Evolutionary conservation across 2,888 invertebrate species (phyloP), one percentile per base, ranked within the genome.

Genomic region (Agrilus biguttatus): DNA sequence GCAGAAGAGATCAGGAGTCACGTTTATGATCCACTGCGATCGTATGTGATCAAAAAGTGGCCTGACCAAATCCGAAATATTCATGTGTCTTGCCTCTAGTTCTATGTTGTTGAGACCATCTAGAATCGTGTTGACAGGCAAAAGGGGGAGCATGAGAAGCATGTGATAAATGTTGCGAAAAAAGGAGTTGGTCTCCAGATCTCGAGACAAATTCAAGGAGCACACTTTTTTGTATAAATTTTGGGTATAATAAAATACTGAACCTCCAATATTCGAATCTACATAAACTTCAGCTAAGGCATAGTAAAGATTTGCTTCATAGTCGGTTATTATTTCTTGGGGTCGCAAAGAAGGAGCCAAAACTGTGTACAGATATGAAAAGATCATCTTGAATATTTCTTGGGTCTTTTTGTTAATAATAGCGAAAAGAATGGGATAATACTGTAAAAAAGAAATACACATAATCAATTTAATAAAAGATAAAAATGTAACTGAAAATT

Each of bases 161-260:
- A 63, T 63, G 50, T 65, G 62, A 44, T 63, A 65, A 12, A 65
- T 53, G 41, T 58, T 63, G 10, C 62, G 43, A 45, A 64, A 63
- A 42, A 55, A 57, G 1, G 61, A 55, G 35, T 63, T 62, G 2
- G 57, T 54, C 46, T 65, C 65, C 17, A 65, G 44, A 39, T 62
- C 60, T 37, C 55, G 53, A 0, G 61, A 52, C 14, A 64, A 46
- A 36, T 59, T 55, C 17, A 63, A 48, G 1, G 55, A 49, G 47
- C 65, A 65, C 4, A 63, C 54, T 51, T 61, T 61, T 46, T 64
- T 63, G 49, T 65, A 65, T 33, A 65, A 46, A 45, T 63, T 63
- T 49, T 62, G 62, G 1, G 62, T 60, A 51, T 57, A 65, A 44
- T 63, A 63, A 42, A 63, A 63, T 2, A 60, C 59, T 0, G 63